Base-by-base conservation (phyloP, 2,113 vertebrate genomes). In the Microcebus tavaratra region DNA sequence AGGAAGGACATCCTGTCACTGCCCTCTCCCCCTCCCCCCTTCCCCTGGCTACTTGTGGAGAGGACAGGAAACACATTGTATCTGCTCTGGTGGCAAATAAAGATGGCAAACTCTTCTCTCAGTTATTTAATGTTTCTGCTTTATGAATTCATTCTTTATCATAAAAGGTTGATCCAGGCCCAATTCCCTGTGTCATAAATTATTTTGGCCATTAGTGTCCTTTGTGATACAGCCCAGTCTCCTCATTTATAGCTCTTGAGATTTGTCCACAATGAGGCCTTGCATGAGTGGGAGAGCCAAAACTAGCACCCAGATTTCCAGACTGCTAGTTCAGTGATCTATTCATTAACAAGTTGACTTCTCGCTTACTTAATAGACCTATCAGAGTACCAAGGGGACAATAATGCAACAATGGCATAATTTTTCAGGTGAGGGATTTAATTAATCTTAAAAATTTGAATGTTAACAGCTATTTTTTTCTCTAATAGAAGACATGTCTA, bases 1-100 rank as follows among this genome's bases (percentile, higher is more conserved):
- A 65, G 86, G 91, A 94, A 97, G 95, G 89, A 93, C 91, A 96
- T 97, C 97, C 96, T 97, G 96, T 96, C 87, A 34, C 63, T 89
- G 61, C 83, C 42, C 83, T 87, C 61, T 61, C 65, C 27, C 15
- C 48, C 59, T 9, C 5, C 90, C 63, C 67, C 76, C 59, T 94
- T 96, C 61, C 88, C 92, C 84, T 89, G 79, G 61, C 79, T 76
- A 39, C 95, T 93, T 73, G 79, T 50, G 67, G 75, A 96, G 97
- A 95, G 78, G 68, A 96, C 96, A 97, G 97, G 97, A 98, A 98
- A 97, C 90, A 97, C 96, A 93, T 94, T 97, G 96, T 97, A 61
- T 96, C 94, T 95, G 86, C 34, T 84, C 96, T 83, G 88, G 72
- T 87, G 95, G 95, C 96, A 87, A 96, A 91, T 78, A 79, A 88